Evolutionary conservation across 1,140 invertebrate genomes (phyloP).

Genomic region (Rhagoletis pomonella): DNA sequence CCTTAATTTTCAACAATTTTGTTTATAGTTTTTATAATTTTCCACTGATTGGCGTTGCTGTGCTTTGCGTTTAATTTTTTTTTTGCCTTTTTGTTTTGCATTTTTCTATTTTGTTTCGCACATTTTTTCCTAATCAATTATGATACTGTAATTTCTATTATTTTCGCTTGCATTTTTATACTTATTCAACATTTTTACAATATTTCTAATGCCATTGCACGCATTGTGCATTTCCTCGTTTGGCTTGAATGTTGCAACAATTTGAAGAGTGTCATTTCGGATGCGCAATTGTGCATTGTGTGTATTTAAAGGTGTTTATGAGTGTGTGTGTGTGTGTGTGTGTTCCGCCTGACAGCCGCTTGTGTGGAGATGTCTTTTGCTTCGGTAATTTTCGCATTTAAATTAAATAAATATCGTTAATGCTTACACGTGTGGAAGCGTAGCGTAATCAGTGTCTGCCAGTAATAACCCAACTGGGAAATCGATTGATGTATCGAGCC

Average conservation of each 20-base stretch:
- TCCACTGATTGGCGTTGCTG: background rate
- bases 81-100: background rate
- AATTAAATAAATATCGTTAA: too few relatives aligned
- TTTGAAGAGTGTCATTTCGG: constrained; percentile 6
- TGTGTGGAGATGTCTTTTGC: background rate
- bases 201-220: constrained; percentile 20
- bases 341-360: background rate
- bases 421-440: too few relatives aligned
- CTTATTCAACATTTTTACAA: constrained; percentile 22
- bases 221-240: constrained; percentile 18
- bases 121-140: constrained; percentile 11
- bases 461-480: too few relatives aligned
- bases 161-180: background rate
- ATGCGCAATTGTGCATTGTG: background rate
- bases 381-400: background rate
- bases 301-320: background rate
- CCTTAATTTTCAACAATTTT: background rate
- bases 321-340: background rate
- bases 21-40: background rate
- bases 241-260: constrained; percentile 33
- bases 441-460: too few relatives aligned
- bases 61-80: too few relatives aligned
- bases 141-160: background rate
- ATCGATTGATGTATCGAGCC: too few relatives aligned
- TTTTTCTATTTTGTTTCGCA: background rate